These are phyloP conservation scores for Oxycera nigricornis DNA, from an alignment of 2,888 invertebrate species.

Conservation along the genomic window DNA sequence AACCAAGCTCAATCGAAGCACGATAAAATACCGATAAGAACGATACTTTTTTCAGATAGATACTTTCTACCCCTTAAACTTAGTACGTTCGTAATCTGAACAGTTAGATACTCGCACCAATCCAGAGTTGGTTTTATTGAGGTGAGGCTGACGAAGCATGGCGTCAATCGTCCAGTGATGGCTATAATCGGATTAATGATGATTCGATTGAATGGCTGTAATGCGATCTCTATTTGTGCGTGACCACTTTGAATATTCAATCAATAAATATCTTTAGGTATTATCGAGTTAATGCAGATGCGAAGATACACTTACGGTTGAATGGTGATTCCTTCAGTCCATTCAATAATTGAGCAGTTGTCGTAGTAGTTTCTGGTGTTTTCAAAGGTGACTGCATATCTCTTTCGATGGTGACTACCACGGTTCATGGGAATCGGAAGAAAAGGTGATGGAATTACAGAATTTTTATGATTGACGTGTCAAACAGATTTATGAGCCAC, in stretches of 20 bases:
- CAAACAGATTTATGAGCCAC: background rate
- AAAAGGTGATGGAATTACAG: background rate
- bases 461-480: background rate
- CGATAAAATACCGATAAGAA: no score
- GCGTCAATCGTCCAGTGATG: background rate
- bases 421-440: background rate
- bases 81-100: no score
- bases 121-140: no score
- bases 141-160: no score
- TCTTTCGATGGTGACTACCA: background rate
- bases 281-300: background rate
- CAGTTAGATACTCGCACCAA: no score
- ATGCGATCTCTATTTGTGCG: constrained; percentile 7
- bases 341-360: background rate
- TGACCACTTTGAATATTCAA: background rate
- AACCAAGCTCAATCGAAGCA: no score
- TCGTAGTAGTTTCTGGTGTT: background rate
- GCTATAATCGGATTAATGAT: constrained; percentile 17
- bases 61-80: no score
- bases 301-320: background rate
- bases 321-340: background rate
- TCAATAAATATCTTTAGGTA: background rate
- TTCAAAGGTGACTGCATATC: background rate
- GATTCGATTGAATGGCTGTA: constrained; percentile 11
- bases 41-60: no score